These are phyloP conservation scores for Apodemia zela DNA, from an alignment of 2,888 invertebrate species.

Conservation along the genomic window DNA sequence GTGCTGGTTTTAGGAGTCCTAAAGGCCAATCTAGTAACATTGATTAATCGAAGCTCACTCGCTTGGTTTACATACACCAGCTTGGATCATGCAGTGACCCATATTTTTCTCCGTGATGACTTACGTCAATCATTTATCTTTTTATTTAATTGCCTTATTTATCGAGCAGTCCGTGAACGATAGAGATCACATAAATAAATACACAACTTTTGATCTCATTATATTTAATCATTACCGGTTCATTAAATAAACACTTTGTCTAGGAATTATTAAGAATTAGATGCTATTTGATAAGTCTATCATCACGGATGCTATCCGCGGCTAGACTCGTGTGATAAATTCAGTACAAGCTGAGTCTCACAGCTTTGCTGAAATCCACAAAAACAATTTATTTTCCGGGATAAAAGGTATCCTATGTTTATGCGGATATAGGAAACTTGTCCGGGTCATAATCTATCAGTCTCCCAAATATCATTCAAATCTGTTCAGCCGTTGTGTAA, in stretches of 20 bases:
- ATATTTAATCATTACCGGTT: slow-evolving; percentile 10
- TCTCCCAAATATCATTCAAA: too few species aligned
- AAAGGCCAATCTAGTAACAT: background rate
- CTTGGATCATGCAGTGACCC: slow-evolving; percentile 51
- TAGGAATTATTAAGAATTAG: background rate
- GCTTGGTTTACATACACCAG: background rate
- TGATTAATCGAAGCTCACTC: background rate
- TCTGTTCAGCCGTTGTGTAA: too few species aligned
- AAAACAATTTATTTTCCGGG: too few species aligned
- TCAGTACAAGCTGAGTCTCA: too few species aligned
- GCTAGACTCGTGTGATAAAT: too few species aligned
- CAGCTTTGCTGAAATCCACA: too few species aligned
- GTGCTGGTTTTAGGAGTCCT: background rate
- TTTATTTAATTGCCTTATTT: slow-evolving; percentile 19
- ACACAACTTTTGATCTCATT: slow-evolving; percentile 14
- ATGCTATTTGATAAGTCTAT: background rate
- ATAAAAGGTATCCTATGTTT: too few species aligned
- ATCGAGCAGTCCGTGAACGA: slow-evolving; percentile 20
- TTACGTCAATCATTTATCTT: slow-evolving; percentile 48
- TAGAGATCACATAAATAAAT: slow-evolving; percentile 14
- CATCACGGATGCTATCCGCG: too few species aligned
- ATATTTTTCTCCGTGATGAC: slow-evolving; percentile 57
- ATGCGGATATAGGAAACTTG: too few species aligned
- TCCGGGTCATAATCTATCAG: too few species aligned
- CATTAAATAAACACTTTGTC: background rate